A percentile compares a stretch with the other conserved stretches of the same genome.
Evolutionary conservation across 1,140 invertebrate species (phyloP).

Genomic region (Triops cancriformis): DNA sequence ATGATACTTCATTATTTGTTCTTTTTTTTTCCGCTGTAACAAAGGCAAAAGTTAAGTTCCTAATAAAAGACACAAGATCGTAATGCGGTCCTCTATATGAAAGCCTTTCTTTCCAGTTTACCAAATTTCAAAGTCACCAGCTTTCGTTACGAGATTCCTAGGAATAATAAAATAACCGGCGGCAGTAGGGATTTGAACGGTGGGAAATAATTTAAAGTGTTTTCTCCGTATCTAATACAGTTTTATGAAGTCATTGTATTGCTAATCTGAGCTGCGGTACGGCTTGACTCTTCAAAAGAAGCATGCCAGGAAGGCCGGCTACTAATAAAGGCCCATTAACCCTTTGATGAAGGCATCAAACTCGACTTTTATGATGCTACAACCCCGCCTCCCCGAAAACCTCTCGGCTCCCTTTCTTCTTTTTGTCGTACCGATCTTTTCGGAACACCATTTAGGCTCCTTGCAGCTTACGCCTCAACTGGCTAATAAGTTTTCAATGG

Average conservation of each 20-base stretch:
- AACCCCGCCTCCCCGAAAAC: background rate
- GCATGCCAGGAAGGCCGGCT: constrained; percentile 6
- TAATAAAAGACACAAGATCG: background rate
- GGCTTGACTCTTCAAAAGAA: background rate
- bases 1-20: background rate
- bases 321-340: constrained; percentile 10
- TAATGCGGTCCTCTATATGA: background rate
- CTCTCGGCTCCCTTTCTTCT: background rate
- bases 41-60: too few species aligned
- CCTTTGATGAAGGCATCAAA: constrained; percentile 13
- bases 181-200: background rate
- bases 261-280: constrained; percentile 9
- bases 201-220: background rate
- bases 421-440: background rate
- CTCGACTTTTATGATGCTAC: constrained; percentile 9
- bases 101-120: too few species aligned
- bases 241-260: constrained; percentile 14
- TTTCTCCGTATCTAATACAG: constrained; percentile 5
- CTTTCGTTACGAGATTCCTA: too few species aligned
- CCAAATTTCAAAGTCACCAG: too few species aligned
- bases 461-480: background rate
- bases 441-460: background rate
- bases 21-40: background rate
- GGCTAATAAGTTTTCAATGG: background rate
- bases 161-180: too few species aligned